Evolutionary conservation across 2,797 vertebrate genomes (phyloP).

Genomic region (Ataeniobius toweri): DNA sequence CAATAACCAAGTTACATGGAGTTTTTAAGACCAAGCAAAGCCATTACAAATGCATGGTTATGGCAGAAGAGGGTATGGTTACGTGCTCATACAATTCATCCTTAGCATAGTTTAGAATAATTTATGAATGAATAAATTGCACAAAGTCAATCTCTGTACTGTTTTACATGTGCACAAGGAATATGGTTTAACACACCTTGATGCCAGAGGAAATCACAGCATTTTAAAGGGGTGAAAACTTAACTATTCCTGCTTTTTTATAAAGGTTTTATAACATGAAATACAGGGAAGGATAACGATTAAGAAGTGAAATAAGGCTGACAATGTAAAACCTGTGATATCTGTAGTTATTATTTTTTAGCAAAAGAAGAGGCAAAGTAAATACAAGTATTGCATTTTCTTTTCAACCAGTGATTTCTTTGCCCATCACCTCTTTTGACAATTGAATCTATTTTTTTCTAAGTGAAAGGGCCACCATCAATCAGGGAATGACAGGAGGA

Average conservation of each 20-base stretch:
- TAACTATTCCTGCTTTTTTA: too few species aligned
- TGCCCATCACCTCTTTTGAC: constrained; percentile 13
- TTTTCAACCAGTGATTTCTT: not conserved
- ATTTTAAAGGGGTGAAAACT: too few species aligned
- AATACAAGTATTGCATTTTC: not conserved
- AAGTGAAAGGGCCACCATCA: constrained; percentile 14
- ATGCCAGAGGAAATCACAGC: too few species aligned
- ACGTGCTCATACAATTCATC: not conserved
- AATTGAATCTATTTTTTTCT: constrained; percentile 31
- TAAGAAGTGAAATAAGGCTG: not conserved
- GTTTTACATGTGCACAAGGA: not conserved
- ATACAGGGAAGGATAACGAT: not conserved
- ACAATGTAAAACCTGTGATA: not conserved
- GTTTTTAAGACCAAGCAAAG: not conserved
- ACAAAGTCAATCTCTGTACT: not conserved
- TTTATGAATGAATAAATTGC: not conserved
- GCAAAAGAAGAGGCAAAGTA: not conserved
- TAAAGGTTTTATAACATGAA: not conserved
- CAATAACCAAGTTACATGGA: not conserved
- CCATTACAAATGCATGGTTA: not conserved
- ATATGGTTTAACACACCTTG: not conserved
- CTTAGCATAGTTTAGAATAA: not conserved
- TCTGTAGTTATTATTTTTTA: not conserved
- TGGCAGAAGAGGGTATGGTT: not conserved
- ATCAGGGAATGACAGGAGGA: not conserved